Conservation (phyloP, 1,140 invertebrate genomes). For the Dysdera silvatica region DNA sequence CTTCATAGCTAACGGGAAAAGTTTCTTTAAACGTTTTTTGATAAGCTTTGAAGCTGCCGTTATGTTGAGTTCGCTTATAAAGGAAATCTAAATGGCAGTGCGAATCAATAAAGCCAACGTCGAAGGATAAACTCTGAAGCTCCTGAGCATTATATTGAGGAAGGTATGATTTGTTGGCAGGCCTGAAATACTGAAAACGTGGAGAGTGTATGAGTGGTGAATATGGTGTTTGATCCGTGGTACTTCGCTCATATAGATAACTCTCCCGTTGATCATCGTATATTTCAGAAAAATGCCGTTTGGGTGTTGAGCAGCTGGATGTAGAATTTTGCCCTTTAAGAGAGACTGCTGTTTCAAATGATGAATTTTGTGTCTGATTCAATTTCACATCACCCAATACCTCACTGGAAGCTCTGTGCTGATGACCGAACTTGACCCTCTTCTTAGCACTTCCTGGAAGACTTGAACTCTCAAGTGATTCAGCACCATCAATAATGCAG, state of each 20-base stretch:
- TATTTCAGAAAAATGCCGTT: too few species aligned
- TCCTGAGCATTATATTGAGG: not conserved
- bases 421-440: too few species aligned
- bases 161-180: not conserved
- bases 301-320: too few species aligned
- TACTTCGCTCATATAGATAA: not conserved
- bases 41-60: conserved; percentile 36
- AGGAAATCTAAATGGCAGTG: conserved; percentile 48
- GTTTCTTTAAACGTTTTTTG: conserved; percentile 32
- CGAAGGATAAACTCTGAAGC: not conserved
- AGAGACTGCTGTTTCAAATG: too few species aligned
- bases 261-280: too few species aligned
- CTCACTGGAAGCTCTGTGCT: too few species aligned
- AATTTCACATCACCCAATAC: too few species aligned
- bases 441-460: too few species aligned
- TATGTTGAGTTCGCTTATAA: conserved; percentile 35
- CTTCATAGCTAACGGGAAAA: conserved; percentile 42
- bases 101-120: conserved; percentile 41
- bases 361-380: too few species aligned
- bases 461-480: too few species aligned
- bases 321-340: too few species aligned
- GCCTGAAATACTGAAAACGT: not conserved
- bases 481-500: too few species aligned
- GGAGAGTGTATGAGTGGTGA: not conserved
- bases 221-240: conserved; percentile 11